Evolutionary conservation across 2,888 invertebrate species (phyloP).

Genomic region (Phyllotreta cruciferae): DNA sequence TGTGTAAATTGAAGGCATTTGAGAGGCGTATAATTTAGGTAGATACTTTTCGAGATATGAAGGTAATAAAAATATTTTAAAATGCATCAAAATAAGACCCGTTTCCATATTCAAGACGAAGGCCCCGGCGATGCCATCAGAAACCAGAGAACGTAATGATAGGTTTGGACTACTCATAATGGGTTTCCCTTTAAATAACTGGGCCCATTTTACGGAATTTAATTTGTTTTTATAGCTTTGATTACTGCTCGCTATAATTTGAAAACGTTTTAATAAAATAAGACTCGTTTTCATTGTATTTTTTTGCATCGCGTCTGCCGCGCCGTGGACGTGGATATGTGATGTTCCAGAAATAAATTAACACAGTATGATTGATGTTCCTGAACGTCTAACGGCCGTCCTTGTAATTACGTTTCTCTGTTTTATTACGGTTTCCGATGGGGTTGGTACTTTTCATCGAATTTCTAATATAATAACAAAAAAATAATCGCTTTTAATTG

Average conservation of each 20-base stretch:
- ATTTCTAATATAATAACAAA: not conserved
- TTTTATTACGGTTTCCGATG: conserved; percentile 35
- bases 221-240: conserved; percentile 64
- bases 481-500: no score
- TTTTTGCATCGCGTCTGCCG: conserved; percentile 45
- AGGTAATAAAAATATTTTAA: conserved; percentile 55
- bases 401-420: conserved; percentile 41
- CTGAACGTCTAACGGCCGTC: conserved; percentile 46
- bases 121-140: conserved; percentile 53
- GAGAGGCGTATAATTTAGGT: conserved; percentile 42
- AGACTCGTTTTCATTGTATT: conserved; percentile 51
- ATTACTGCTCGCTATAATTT: conserved; percentile 61
- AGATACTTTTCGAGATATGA: conserved; percentile 45
- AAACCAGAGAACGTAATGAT: conserved; percentile 55
- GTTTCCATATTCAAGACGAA: conserved; percentile 47
- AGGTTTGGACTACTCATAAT: conserved; percentile 60
- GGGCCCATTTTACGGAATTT: conserved; percentile 61
- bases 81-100: conserved; percentile 57
- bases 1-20: conserved; percentile 36
- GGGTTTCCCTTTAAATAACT: conserved; percentile 60
- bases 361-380: conserved; percentile 53
- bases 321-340: conserved; percentile 28
- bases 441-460: conserved; percentile 1
- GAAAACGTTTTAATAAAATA: conserved; percentile 60
- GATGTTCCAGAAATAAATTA: conserved; percentile 40